These are phyloP conservation scores for Erinaceus europaeus DNA, from an alignment of 2,113 vertebrate species.

Conservation along the genomic window DNA sequence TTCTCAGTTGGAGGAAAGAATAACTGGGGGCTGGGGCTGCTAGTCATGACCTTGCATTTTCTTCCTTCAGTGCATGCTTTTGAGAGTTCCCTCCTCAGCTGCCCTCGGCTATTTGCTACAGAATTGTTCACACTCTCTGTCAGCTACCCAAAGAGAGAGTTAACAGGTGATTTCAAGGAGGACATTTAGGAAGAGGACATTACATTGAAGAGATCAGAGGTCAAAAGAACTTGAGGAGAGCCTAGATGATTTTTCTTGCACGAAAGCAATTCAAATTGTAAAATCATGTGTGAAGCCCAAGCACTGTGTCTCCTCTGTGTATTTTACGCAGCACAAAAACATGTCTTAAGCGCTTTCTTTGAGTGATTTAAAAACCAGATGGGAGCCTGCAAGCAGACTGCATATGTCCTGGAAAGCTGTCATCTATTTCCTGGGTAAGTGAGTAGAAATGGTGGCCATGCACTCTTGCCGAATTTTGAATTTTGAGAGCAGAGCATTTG, in stretches of 20 bases:
- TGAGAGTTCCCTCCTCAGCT: rapidly evolving
- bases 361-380: slow-evolving; percentile 60
- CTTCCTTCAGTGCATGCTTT: rapidly evolving
- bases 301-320: not conserved
- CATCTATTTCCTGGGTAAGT: slow-evolving; percentile 78
- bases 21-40: too few relatives aligned
- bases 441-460: too few relatives aligned
- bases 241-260: not conserved
- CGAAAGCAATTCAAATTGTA: not conserved
- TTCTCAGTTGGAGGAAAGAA: too few relatives aligned
- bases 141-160: not conserved
- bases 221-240: not conserved
- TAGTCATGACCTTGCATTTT: rapidly evolving
- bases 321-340: slow-evolving; percentile 45
- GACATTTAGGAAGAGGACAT: slow-evolving; percentile 49
- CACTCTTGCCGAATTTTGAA: too few relatives aligned
- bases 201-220: slow-evolving; percentile 32
- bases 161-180: not conserved
- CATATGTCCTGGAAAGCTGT: too few relatives aligned
- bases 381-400: too few relatives aligned
- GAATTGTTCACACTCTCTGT: not conserved
- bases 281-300: not conserved
- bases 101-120: not conserved
- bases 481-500: too few relatives aligned
- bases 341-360: slow-evolving; percentile 51